Evolutionary conservation across 2,888 invertebrate species (phyloP), one percentile per base, ranked within the genome.

Genomic region (Acronicta leporina): DNA sequence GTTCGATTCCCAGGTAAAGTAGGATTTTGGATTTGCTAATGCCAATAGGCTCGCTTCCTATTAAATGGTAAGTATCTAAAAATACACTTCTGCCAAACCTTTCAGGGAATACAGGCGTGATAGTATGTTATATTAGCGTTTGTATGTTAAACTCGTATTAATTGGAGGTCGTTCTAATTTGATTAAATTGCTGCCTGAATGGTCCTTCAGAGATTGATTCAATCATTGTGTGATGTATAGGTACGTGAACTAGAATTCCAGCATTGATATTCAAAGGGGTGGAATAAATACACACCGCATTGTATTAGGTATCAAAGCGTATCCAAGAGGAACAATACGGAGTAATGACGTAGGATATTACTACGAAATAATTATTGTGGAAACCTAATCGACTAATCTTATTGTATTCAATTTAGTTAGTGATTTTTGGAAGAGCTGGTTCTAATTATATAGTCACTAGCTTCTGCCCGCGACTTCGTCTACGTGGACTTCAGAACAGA

Each of bases 261-360:
- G 20, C 51, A 63, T 70, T 69, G 52, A 74, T 55, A 55, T 58
- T 44, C 70, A 69, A 14, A 51, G 51, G 20, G 40, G 70, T 6
- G 69, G 74, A 70, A 63, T 74, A 49, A 73, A 69, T 63, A 52
- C 45, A 25, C 20, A 46, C 54, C 38, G 8, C 16, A 48, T 51
- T 53, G 49, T 54, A 15, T 54, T 41, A 27, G 38, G 30, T 42
- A 46, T 44, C 49, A 56, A 51, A 27, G 52, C 20, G 53, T 40
- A 54, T 68, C 54, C 48, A 62, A 33, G 50, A 35, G 46, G 35
- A 73, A 68, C 43, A 53, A 44, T 62, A 54, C 38, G 11, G 8
- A 33, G 33, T 33, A 33, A 33, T 33, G 11, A 33, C 4, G 5
- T 33, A 33, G n/a, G n/a, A 40, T 49, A 57, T 57, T 48, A 57